Percentiles rank a stretch among this genome's conserved stretches.
Conservation (phyloP, 2,797 vertebrate species). For the Lagorchestes hirsutus region DNA sequence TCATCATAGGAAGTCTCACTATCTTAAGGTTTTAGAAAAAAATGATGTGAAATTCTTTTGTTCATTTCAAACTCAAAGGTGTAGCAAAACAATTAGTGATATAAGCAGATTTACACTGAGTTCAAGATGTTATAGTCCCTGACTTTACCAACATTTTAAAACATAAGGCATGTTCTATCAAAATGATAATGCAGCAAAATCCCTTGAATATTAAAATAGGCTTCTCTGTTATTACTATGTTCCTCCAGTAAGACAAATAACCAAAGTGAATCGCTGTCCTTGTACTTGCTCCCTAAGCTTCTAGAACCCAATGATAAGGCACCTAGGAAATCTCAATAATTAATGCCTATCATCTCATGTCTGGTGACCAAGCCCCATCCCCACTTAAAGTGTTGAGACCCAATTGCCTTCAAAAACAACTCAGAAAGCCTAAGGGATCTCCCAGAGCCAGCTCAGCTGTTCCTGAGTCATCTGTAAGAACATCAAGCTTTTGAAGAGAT, state of each 20-base stretch:
- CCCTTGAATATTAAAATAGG: background rate
- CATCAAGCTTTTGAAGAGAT: background rate
- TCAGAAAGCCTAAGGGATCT: background rate
- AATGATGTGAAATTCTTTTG: background rate
- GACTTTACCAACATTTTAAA: conserved; percentile 11
- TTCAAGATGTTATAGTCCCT: background rate
- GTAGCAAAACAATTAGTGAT: background rate
- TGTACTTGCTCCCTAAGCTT: background rate
- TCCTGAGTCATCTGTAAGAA: background rate
- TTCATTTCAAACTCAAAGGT: background rate
- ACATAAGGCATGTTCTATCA: background rate
- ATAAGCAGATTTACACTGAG: background rate
- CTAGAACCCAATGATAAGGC: background rate
- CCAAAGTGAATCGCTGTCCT: background rate
- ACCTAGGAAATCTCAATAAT: conserved; percentile 1
- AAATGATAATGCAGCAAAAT: background rate
- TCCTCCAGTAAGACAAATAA: background rate
- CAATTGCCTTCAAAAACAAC: background rate
- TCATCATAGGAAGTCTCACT: background rate
- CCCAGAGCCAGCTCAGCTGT: background rate
- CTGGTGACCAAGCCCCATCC: background rate
- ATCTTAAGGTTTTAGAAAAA: background rate
- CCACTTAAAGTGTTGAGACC: background rate
- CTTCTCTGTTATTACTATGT: background rate
- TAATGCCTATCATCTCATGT: background rate